Percentiles rank a stretch among this genome's conserved stretches.
phyloP scores from a whole-genome alignment of 2,888 invertebrate genomes.

The Thymelicus sylvestris region DNA sequence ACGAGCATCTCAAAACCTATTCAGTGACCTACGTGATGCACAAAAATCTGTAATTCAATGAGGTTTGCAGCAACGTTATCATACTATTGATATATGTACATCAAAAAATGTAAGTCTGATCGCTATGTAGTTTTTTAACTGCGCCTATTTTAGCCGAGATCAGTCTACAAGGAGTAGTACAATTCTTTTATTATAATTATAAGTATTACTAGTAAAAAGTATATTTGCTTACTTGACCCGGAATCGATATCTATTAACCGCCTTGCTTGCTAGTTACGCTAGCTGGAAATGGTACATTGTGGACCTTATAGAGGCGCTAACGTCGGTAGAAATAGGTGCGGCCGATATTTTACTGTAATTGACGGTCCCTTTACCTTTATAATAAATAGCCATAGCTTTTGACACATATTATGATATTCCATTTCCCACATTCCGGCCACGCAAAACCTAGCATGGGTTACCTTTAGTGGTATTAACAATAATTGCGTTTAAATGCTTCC shows the following conservation, averaged over 20 bases:
- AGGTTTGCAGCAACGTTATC: too few species aligned
- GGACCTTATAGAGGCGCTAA: not conserved
- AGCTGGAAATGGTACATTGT: not conserved
- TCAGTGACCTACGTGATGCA: too few species aligned
- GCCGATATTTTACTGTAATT: not conserved
- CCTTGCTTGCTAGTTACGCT: constrained; percentile 3
- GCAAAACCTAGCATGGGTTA: not conserved
- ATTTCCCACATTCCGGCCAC: not conserved
- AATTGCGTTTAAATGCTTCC: not conserved
- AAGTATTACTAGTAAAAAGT: too few species aligned
- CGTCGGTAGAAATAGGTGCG: not conserved
- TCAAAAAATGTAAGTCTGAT: too few species aligned
- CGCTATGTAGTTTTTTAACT: too few species aligned
- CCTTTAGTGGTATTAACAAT: not conserved
- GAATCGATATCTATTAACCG: not conserved
- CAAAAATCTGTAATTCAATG: too few species aligned
- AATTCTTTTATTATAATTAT: too few species aligned
- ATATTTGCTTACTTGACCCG: not conserved
- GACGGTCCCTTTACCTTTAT: not conserved
- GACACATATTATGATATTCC: not conserved
- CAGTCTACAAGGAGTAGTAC: too few species aligned
- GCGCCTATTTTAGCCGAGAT: too few species aligned
- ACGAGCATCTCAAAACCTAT: too few species aligned
- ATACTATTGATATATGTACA: too few species aligned
- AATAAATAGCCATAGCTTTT: not conserved